Evolutionary conservation across 2,797 vertebrate species (phyloP).

Genomic region (Typhlichthys subterraneus): DNA sequence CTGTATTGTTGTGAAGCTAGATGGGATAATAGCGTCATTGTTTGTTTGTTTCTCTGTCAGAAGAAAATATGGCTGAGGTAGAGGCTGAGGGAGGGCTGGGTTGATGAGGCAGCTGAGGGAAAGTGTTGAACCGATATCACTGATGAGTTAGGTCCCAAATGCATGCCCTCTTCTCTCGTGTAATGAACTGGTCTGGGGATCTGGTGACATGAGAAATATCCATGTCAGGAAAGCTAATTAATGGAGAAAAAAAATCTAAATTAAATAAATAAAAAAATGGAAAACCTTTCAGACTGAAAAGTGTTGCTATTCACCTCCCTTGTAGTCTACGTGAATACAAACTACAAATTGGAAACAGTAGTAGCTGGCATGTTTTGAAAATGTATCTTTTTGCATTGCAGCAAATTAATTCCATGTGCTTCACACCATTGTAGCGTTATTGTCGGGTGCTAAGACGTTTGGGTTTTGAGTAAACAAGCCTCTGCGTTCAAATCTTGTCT

Average conservation of each 20-base stretch:
- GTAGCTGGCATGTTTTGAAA: constrained; percentile 63
- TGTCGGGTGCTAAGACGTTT: constrained; percentile 57
- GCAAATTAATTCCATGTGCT: constrained; percentile 58
- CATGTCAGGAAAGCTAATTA: constrained; percentile 45
- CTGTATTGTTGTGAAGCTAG: constrained; percentile 61
- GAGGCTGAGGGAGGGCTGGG: constrained; percentile 41
- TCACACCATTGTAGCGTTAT: constrained; percentile 49
- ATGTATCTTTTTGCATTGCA: constrained; percentile 45
- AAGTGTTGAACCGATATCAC: constrained; percentile 58
- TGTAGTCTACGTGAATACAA: constrained; percentile 73
- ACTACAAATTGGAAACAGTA: constrained; percentile 59
- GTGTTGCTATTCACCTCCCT: constrained; percentile 67
- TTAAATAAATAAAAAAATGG: constrained; percentile 56
- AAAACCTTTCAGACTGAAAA: constrained; percentile 59
- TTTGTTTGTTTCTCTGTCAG: constrained; percentile 62
- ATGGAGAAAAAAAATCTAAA: constrained; percentile 36
- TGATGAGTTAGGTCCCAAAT: constrained; percentile 36
- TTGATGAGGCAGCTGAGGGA: constrained; percentile 69
- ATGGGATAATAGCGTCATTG: constrained; percentile 54
- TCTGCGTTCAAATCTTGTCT: constrained; percentile 32
- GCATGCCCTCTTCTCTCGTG: constrained; percentile 50
- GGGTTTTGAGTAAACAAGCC: constrained; percentile 38
- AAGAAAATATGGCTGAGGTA: constrained; percentile 53
- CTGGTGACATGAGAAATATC: constrained; percentile 35
- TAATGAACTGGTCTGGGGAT: constrained; percentile 61